Base-by-base conservation (phyloP, 2,113 vertebrate species). In the Lota lota region DNA sequence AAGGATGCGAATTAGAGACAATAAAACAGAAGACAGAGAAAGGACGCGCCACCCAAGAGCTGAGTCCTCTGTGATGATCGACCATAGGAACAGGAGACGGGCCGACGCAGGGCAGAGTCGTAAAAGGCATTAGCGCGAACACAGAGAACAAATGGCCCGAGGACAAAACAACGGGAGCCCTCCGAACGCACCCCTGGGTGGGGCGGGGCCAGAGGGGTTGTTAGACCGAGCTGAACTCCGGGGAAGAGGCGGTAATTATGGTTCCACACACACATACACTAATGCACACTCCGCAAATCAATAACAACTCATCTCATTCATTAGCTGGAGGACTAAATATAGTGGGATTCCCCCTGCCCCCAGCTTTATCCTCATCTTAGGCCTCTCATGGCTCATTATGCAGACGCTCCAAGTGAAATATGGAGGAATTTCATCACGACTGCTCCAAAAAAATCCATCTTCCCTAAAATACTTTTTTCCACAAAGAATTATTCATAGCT, bases 111-210 rank as follows among this genome's bases (percentile, higher is more conserved):
- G 65, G 74, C 64, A 16, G 72, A 67, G 78, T 79, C 63, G 40
- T 88, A 88, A 90, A 89, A 89, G 21, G 71, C 77, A 89, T 86
- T 89, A 86, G 75, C 86, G 85, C 82, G 83, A 86, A 84, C 87
- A 89, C 84, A 70, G 53, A 65, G 79, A 75, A 81, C 85, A 83
- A 89, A 84, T 75, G 81, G 79, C 77, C 78, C 78, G 86, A 83
- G 80, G 74, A 70, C 74, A 58, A 82, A 81, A 81, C 85, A 88
- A 87, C 73, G 33, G 24, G 79, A 72, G 75, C 63, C 61, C 70
- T 78, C 66, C 74, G 74, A 76, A 79, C 66, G 62, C 71, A 72
- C 73, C 82, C 61, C 64, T 18, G 5, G 62, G 28, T 28, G 66
- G 54, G 15, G 60, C 75, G 69, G 79, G 78, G 76, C 73, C 63